Base-by-base conservation (phyloP, 2,113 vertebrate genomes). In the Elgaria multicarinata region DNA sequence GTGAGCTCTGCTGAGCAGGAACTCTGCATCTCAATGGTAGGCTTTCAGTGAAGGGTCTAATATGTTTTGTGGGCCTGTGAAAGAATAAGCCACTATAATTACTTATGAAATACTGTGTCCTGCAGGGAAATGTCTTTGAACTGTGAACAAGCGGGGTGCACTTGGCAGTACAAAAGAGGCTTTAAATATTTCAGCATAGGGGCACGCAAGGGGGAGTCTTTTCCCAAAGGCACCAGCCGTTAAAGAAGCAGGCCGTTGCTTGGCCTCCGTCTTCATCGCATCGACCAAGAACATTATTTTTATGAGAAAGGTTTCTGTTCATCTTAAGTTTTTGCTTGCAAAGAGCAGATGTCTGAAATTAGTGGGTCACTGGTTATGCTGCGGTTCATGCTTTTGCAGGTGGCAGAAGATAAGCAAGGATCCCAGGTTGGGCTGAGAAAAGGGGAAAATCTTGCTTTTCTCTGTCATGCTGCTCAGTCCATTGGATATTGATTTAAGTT, bases 121-220 rank as follows among this genome's bases (percentile, higher is more conserved):
- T 94, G 58, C 87, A 87, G 79, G 58, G 83, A 62, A 39, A 39
- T 64, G 62, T 77, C 91, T 96, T 95, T 97, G 96, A 94, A 95
- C 84, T 91, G 62, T 2, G 31, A 90, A 78, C n/a, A 87, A 92
- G 85, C 71, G 85, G 9, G 89, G 67, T 87, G 94, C 87, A 20
- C 7, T 83, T 96, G 95, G 93, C 90, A 95, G 95, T 92, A 94
- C 91, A 95, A 96, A 96, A 93, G 95, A 97, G 91, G 91, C 69
- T 90, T 94, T 83, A 93, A 93, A 93, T 96, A 94, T 87, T 95
- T 93, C 91, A 90, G 91, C 92, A 95, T 95, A 93, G 78, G 78
- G 55, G 91, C 93, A 69, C 95, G 79, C 95, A 89, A 94, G 91
- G 93, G 97, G 95, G 95, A 95, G 92, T n/a, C 96, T 90, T 88